These are phyloP conservation scores for Hypocryptadius cinnamomeus DNA, from an alignment of 2,113 vertebrate species.

Conservation along the genomic window DNA sequence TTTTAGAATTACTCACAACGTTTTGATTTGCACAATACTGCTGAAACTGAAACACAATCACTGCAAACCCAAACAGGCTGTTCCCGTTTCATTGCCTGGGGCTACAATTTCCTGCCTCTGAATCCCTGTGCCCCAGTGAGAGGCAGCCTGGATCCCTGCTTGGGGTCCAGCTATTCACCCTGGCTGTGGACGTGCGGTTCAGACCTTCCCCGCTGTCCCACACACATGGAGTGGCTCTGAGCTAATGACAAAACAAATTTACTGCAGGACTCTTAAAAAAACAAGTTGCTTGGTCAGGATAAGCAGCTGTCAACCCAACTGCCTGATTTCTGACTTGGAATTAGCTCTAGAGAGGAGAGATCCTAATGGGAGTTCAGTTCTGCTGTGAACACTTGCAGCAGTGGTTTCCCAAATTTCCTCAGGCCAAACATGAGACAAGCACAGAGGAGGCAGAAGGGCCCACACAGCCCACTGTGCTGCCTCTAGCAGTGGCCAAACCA, in stretches of 20 bases:
- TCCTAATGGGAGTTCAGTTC: background rate
- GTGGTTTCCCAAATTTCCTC: background rate
- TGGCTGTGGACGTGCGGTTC: background rate
- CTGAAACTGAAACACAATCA: background rate
- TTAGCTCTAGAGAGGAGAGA: background rate
- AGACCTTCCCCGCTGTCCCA: background rate
- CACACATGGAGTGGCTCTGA: accelerated
- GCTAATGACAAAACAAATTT: background rate
- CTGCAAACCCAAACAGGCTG: background rate
- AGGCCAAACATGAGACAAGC: background rate
- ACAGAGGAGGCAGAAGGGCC: background rate
- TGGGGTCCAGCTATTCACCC: accelerated
- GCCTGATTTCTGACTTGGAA: background rate
- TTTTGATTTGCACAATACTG: background rate
- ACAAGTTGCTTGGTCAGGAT: background rate
- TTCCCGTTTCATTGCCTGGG: background rate
- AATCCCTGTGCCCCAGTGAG: accelerated
- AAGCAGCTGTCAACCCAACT: background rate
- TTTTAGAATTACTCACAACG: background rate
- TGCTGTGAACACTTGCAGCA: background rate
- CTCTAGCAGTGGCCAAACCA: background rate
- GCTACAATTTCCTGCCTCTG: background rate
- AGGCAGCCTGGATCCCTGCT: background rate
- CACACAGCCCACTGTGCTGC: background rate
- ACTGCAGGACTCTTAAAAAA: background rate